Evolutionary conservation across 2,797 vertebrate species (phyloP).

Genomic region (Betta splendens): DNA sequence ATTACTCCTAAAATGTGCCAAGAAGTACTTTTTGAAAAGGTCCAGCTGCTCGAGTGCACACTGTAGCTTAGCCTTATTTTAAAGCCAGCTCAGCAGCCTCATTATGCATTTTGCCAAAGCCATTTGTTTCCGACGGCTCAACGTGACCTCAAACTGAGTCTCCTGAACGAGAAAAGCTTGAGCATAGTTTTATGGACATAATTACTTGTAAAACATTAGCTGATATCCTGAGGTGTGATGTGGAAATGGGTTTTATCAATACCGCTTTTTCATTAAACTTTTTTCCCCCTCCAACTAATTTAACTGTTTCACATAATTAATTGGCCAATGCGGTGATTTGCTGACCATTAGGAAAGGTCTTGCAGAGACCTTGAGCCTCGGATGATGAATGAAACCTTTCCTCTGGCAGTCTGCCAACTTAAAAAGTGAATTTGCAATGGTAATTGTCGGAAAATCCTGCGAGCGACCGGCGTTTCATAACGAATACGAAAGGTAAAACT

Average conservation of each 20-base stretch:
- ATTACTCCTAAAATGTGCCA: slow-evolving; percentile 20
- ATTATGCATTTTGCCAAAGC: slow-evolving; percentile 11
- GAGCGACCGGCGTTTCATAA: slow-evolving; percentile 16
- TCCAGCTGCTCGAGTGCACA: slow-evolving; percentile 6
- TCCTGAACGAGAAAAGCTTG: background rate
- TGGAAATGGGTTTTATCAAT: slow-evolving; percentile 32
- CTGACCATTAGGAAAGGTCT: slow-evolving; percentile 50
- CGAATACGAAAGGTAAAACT: slow-evolving; percentile 13
- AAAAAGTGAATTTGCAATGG: slow-evolving; percentile 39
- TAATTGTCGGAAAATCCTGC: slow-evolving; percentile 29
- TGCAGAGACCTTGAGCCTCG: slow-evolving; percentile 35
- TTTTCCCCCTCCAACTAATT: slow-evolving; percentile 6
- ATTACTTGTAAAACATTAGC: slow-evolving; percentile 17
- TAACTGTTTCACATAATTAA: slow-evolving; percentile 43
- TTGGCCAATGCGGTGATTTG: slow-evolving; percentile 32
- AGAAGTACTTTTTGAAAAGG: background rate
- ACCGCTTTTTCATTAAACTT: slow-evolving; percentile 31
- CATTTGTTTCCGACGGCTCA: slow-evolving; percentile 14
- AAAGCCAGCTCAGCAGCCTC: slow-evolving; percentile 3
- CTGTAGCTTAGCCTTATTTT: slow-evolving; percentile 1
- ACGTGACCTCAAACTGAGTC: slow-evolving; percentile 6
- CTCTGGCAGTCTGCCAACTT: slow-evolving; percentile 43
- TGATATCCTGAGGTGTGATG: slow-evolving; percentile 14
- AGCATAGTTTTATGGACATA: background rate
- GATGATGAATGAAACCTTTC: slow-evolving; percentile 33